Percentiles rank a stretch among this genome's conserved stretches.
Evolutionary conservation across 2,797 vertebrate species (phyloP).

Genomic region (Hoplostethus mediterraneus): DNA sequence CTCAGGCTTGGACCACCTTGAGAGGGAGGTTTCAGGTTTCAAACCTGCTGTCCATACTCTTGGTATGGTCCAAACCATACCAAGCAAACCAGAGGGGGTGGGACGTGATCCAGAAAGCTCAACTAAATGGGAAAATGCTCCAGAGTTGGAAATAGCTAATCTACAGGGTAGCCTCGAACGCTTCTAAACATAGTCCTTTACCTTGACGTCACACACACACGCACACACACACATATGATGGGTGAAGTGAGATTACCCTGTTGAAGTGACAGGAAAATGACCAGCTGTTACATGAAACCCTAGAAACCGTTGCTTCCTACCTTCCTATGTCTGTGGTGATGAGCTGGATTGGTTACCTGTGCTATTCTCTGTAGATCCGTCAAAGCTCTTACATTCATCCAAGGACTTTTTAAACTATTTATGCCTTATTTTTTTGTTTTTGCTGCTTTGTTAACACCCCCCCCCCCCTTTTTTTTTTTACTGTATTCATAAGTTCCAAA

Average conservation of each 20-base stretch:
- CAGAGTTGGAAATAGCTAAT: neutral
- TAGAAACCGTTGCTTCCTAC: slow-evolving; percentile 47
- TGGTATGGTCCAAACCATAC: neutral
- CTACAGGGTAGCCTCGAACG: slow-evolving; percentile 24
- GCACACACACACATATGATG: slow-evolving; percentile 38
- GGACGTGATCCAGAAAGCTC: neutral
- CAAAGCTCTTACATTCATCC: slow-evolving; percentile 47
- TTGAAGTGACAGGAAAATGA: slow-evolving; percentile 69
- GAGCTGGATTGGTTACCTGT: slow-evolving; percentile 65
- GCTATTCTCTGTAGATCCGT: slow-evolving; percentile 38
- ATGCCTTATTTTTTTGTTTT: neutral
- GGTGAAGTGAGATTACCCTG: slow-evolving; percentile 66
- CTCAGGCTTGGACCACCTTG: too few relatives aligned
- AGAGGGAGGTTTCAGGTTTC: too few relatives aligned
- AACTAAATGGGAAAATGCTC: slow-evolving; percentile 7
- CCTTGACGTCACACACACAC: slow-evolving; percentile 40
- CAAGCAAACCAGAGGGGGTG: neutral
- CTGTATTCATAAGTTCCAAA: slow-evolving; percentile 18
- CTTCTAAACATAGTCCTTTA: slow-evolving; percentile 7
- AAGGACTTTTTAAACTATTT: slow-evolving; percentile 3
- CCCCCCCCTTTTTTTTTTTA: slow-evolving; percentile 22
- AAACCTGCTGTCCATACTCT: too few relatives aligned
- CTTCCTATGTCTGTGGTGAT: slow-evolving; percentile 34
- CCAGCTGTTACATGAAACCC: slow-evolving; percentile 72
- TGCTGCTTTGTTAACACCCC: neutral